Percentiles rank a stretch among this genome's conserved stretches.
phyloP scores from a whole-genome alignment of 1,140 invertebrate genomes.

The Halesus radiatus region DNA sequence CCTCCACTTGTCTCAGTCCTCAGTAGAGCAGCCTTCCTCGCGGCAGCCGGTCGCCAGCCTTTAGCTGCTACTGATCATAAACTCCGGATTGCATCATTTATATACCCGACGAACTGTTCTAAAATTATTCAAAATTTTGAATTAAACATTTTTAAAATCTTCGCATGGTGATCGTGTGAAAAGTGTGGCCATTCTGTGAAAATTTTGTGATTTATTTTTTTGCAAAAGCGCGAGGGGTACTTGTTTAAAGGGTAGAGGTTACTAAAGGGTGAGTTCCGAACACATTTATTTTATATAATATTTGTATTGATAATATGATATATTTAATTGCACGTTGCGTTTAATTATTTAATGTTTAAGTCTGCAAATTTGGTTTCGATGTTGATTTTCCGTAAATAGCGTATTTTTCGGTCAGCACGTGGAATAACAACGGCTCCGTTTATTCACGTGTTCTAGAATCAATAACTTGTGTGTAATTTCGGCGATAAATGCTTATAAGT shows the following conservation, averaged over 20 bases:
- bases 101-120: slow-evolving; percentile 6
- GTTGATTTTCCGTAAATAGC: not conserved
- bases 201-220: not conserved
- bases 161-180: not conserved
- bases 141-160: not conserved
- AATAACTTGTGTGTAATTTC: slow-evolving; percentile 10
- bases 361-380: not conserved
- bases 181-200: not conserved
- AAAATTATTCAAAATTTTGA: not conserved
- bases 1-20: not conserved
- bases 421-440: not conserved
- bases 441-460: slow-evolving; percentile 6
- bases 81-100: not conserved
- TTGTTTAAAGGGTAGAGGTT: not conserved
- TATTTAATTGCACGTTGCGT: not conserved
- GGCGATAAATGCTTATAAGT: not conserved
- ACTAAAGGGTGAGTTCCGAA: slow-evolving; percentile 7
- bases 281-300: not conserved
- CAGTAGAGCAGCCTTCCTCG: not conserved
- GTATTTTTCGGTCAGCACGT: not conserved
- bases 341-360: no score
- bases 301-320: not conserved
- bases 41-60: not conserved
- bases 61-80: not conserved
- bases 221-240: not conserved